Conservation (phyloP, 2,797 vertebrate genomes). For the Enteromius trimaculatus region DNA sequence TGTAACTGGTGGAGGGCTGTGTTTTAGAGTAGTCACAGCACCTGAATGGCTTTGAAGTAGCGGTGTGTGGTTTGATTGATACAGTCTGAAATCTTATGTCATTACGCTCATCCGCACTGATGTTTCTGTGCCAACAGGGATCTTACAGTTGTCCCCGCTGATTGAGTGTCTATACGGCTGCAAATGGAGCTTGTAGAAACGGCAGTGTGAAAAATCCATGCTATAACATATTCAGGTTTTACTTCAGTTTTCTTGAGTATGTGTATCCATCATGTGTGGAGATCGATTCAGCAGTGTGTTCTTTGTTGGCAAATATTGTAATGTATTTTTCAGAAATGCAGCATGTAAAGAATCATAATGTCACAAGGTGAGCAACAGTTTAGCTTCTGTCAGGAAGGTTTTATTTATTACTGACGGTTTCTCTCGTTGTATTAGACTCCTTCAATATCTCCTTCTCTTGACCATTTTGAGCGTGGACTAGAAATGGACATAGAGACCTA, state of each 20-base stretch:
- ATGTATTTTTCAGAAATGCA: conserved; percentile 16
- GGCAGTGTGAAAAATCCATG: conserved; percentile 34
- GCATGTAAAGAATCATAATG: conserved; percentile 26
- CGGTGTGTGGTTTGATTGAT: conserved; percentile 58
- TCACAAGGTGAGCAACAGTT: conserved; percentile 29
- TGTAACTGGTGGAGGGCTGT: conserved; percentile 48
- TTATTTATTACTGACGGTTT: background rate
- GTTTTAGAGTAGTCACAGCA: conserved; percentile 43
- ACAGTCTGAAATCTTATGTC: conserved; percentile 58
- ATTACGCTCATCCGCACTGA: conserved; percentile 53
- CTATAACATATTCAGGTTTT: conserved; percentile 42
- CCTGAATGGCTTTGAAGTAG: conserved; percentile 55
- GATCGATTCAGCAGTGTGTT: conserved; percentile 7
- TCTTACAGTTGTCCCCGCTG: conserved; percentile 47
- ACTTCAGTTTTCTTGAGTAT: conserved; percentile 43
- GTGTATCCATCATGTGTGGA: conserved; percentile 50
- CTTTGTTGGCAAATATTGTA: conserved; percentile 34
- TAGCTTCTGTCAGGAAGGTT: conserved; percentile 2
- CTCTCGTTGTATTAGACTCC: background rate
- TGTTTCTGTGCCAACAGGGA: conserved; percentile 50
- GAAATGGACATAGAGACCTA: conserved; percentile 21
- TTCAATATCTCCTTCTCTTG: conserved; percentile 4
- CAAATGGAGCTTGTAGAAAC: conserved; percentile 53
- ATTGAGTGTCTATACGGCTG: conserved; percentile 49
- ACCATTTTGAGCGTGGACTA: conserved; percentile 20